Evolutionary conservation across 2,888 invertebrate species (phyloP), one percentile per base, ranked within the genome.

Genomic region (Achlya flavicornis): DNA sequence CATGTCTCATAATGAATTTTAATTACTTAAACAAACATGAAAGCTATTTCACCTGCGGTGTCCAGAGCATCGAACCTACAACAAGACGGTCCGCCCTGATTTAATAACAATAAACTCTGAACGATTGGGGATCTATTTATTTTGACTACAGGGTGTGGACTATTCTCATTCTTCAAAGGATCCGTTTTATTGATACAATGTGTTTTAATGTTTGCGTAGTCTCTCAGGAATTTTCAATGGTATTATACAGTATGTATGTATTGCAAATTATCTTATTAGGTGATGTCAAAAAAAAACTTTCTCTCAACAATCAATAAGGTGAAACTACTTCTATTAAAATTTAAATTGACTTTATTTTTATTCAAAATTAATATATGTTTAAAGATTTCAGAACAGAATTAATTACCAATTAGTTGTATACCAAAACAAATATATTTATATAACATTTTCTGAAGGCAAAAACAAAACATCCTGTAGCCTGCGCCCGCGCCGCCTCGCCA

Each of bases 91-190:
- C 53, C 53, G 53, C 53, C 53, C 53, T 53, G 63, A 68, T 66
- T 74, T 66, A 78, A 80, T 82, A 82, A 79, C 80, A 84, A 85
- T 85, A 85, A 84, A 83, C 83, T 75, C 66, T 58, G 68, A 68
- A 65, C 67, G 71, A 75, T 72, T 67, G 68, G 67, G 71, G 69
- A 77, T 58, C 76, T 74, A 77, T 78, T 80, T 79, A 72, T 77
- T 73, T 74, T 68, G 70, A 66, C 66, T 78, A 78, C 74, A 76
- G 78, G 69, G 58, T 79, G 82, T 77, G 78, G 70, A 65, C 71
- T 70, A 70, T 59, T 19, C 65, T 65, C 65, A 67, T 65, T 66
- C 66, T 68, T 72, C 61, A 67, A 77, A 70, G 67, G 57, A 59
- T 53, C 41, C 66, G 67, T 63, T 66, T 46, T 53, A 12, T 70